Evolutionary conservation across 2,113 vertebrate genomes (phyloP).

Genomic region (Pyxicephalus adspersus): DNA sequence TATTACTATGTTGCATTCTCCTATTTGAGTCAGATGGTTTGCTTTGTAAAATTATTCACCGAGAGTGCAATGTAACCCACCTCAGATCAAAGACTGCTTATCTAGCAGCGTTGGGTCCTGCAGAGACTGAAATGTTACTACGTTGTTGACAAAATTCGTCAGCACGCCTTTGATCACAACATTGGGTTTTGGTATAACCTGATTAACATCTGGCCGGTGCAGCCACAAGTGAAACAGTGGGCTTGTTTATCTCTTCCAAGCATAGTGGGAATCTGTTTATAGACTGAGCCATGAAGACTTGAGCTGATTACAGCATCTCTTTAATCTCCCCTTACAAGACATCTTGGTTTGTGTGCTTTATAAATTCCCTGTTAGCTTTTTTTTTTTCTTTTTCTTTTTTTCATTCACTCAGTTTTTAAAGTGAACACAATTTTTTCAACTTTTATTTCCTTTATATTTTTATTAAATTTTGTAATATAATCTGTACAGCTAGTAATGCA

Average conservation of each 20-base stretch:
- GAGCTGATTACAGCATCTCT: neutral
- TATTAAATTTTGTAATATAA: neutral
- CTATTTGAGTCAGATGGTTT: too few species aligned
- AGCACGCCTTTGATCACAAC: conserved; percentile 20
- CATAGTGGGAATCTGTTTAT: neutral
- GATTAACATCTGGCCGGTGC: conserved; percentile 33
- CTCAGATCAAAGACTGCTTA: conserved; percentile 16
- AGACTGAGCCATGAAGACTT: neutral
- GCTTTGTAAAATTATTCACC: too few species aligned
- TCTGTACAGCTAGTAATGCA: too few species aligned
- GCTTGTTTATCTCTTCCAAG: conserved; percentile 2
- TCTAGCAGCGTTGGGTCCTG: neutral
- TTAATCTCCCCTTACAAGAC: neutral
- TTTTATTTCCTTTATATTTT: neutral
- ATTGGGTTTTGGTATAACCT: neutral
- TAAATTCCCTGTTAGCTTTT: too few species aligned
- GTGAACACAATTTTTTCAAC: neutral
- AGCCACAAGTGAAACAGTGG: neutral
- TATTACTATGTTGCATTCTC: too few species aligned
- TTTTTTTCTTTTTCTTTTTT: too few species aligned
- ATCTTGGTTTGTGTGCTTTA: neutral
- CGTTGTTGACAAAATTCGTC: neutral
- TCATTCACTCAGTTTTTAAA: neutral
- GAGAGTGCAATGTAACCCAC: too few species aligned
- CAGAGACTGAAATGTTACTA: neutral